A percentile compares a stretch with the other conserved stretches of the same genome.
Conservation (phyloP, 2,888 invertebrate genomes). For the Trissonchulus sp. region DNA sequence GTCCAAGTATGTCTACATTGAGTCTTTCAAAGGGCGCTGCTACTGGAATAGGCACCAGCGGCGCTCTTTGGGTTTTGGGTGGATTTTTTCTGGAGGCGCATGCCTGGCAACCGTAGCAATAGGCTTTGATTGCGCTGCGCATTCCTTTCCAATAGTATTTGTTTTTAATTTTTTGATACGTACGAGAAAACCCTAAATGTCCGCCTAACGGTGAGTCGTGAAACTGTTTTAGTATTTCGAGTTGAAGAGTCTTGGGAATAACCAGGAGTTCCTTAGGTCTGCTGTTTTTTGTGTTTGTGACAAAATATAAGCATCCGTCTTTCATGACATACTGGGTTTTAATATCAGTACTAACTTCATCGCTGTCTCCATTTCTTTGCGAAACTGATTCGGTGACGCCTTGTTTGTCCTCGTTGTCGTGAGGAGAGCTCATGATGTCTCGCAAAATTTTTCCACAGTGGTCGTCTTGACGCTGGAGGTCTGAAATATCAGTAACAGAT, state of each 20-base stretch:
- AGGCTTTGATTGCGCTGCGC: conserved; percentile 31
- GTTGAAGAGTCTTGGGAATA: background rate
- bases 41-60: conserved; percentile 31
- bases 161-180: conserved; percentile 29
- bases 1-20: conserved; percentile 39
- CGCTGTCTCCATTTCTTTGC: no score
- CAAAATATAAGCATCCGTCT: no score
- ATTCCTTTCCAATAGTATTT: conserved; percentile 38
- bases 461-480: no score
- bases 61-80: background rate
- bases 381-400: no score
- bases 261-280: background rate
- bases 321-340: no score
- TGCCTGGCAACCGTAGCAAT: conserved; percentile 31
- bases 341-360: no score
- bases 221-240: background rate
- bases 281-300: no score
- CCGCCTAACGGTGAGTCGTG: conserved; percentile 30
- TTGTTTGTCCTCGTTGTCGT: no score
- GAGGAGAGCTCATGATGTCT: no score
- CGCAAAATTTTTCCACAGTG: no score
- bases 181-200: conserved; percentile 38
- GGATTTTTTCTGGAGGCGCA: conserved; percentile 34
- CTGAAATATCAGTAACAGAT: no score
- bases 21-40: conserved; percentile 39